Conservation (phyloP, 2,797 vertebrate species). For the Knipowitschia caucasica region DNA sequence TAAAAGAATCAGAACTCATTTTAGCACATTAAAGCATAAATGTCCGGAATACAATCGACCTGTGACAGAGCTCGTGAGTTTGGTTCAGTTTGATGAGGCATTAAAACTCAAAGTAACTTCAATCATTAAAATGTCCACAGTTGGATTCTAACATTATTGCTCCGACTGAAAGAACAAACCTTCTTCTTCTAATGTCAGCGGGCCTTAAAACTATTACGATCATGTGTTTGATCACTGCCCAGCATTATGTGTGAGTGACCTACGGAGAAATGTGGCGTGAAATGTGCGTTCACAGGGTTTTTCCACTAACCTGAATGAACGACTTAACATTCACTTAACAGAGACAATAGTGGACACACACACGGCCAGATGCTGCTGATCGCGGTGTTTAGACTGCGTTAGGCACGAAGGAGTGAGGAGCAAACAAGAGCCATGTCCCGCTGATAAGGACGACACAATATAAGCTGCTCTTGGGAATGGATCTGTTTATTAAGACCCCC, state of each 20-base stretch:
- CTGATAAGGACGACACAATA: not conserved
- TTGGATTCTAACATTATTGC: not conserved
- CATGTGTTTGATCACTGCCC: constrained; percentile 53
- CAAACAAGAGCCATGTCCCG: constrained; percentile 10
- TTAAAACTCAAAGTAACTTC: too few relatives aligned
- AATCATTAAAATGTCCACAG: not conserved
- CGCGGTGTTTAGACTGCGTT: constrained; percentile 30
- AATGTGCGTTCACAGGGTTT: constrained; percentile 63
- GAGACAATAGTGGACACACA: constrained; percentile 35
- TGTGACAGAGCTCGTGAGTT: too few relatives aligned
- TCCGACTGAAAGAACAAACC: not conserved
- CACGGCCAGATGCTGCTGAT: constrained; percentile 53
- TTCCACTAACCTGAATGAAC: constrained; percentile 71
- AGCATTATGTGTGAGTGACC: constrained; percentile 76
- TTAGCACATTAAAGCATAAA: too few relatives aligned
- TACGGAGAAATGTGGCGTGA: constrained; percentile 76
- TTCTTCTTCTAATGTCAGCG: constrained; percentile 57
- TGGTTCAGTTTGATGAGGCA: too few relatives aligned
- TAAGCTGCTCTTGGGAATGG: not conserved
- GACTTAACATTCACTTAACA: constrained; percentile 68
- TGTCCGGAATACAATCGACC: too few relatives aligned
- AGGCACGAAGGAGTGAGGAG: constrained; percentile 20
- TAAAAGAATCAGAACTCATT: too few relatives aligned
- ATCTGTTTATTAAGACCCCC: too few relatives aligned
- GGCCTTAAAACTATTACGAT: constrained; percentile 66